Evolutionary conservation across 2,888 invertebrate species (phyloP), one percentile per base, ranked within the genome.

Genomic region (Drymonia ruficornis): DNA sequence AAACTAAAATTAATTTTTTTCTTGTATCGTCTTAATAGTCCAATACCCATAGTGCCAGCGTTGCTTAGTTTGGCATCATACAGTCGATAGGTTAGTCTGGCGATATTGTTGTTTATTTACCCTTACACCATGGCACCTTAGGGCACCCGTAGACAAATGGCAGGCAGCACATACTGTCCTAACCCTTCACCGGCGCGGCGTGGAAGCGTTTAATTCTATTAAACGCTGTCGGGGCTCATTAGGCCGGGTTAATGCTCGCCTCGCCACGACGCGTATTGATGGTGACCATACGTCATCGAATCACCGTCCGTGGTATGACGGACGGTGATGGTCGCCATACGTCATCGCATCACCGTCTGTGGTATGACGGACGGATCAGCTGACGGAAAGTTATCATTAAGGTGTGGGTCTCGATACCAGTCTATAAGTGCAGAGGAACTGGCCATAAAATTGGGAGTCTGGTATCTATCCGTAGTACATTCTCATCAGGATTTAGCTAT

Each of bases 191-290:
- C 62, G 61, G 23, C 45, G 28, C 45, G 23, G 28, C 45, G 45
- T 70, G 67, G 70, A 76, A 80, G 76, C 80, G 79, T 86, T 87
- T 88, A 87, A 89, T 88, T 89, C 81, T 87, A 89, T 89, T 84
- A 86, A 83, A 81, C 78, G 74, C 71, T 78, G 81, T 80, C 79
- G 78, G 81, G 86, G 86, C 85, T 87, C 88, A 89, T 90, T 86
- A 86, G 74, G 75, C 70, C 78, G 84, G 87, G 87, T 87, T 89
- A 87, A 86, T 81, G 81, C 72, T 78, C 76, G 76, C 67, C 58
- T 60, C 16, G 59, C 72, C 70, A 56, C 75, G 88, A 89, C 89
- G 76, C 70, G 71, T 87, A 90, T 89, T 88, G 86, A 90, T 89
- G 86, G 72, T 72, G 65, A 61, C 66, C 70, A 87, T 89, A 87